phyloP scores from a whole-genome alignment of 1,140 invertebrate genomes.

The Drosophila orena region DNA sequence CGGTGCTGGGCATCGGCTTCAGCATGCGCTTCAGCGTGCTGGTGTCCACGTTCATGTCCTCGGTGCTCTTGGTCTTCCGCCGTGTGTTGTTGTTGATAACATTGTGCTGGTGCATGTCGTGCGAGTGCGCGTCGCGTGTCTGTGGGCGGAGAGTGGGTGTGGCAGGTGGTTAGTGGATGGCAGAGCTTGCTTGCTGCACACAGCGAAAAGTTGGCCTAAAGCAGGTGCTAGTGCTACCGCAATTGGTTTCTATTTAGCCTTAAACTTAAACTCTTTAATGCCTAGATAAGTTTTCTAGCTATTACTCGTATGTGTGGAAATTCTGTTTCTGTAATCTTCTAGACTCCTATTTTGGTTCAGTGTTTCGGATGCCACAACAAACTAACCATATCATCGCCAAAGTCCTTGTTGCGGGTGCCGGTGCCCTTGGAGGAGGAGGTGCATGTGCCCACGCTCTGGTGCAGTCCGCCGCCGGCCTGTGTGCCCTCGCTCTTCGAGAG shows the following conservation, averaged over 20 bases:
- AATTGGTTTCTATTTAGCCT: neutral
- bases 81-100: conserved; percentile 90
- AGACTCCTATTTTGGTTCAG: neutral
- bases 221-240: neutral
- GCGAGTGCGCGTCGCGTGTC: conserved; percentile 83
- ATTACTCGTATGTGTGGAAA: too few relatives aligned
- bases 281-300: too few relatives aligned
- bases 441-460: conserved; percentile 84
- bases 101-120: conserved; percentile 86
- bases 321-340: too few relatives aligned
- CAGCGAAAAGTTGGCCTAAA: neutral
- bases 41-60: conserved; percentile 95
- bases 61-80: conserved; percentile 94
- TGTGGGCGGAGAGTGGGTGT: conserved; percentile 37
- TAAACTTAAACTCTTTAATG: neutral
- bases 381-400: conserved; percentile 83
- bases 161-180: conserved; percentile 24
- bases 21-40: conserved; percentile 97
- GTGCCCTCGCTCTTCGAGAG: conserved; percentile 91
- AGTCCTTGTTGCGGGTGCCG: conserved; percentile 86
- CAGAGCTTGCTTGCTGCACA: neutral
- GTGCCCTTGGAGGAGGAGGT: conserved; percentile 85
- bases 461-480: conserved; percentile 90
- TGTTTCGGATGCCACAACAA: neutral
- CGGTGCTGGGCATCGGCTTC: conserved; percentile 94